Percentiles rank a stretch among this genome's conserved stretches.
Evolutionary conservation across 2,888 invertebrate species (phyloP).

Genomic region (Tanypteryx hageni): DNA sequence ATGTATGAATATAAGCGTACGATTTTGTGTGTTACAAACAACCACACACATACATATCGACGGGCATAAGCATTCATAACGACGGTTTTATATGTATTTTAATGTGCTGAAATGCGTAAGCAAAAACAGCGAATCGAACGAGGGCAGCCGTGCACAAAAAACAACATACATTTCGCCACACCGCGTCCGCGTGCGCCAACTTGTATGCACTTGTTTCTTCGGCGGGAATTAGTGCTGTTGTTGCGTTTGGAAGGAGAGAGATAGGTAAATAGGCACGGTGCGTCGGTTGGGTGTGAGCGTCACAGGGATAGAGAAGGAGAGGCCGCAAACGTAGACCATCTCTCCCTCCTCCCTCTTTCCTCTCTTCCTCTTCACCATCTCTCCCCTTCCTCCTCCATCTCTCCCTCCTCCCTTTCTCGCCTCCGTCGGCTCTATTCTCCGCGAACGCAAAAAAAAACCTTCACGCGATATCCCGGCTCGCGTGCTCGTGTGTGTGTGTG

Average conservation of each 20-base stretch:
- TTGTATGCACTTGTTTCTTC: constrained; percentile 1
- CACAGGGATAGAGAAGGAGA: too few relatives aligned
- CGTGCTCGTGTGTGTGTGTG: background rate
- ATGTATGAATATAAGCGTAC: too few relatives aligned
- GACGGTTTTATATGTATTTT: too few relatives aligned
- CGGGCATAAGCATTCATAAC: too few relatives aligned
- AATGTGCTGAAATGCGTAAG: too few relatives aligned
- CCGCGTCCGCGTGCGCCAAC: background rate
- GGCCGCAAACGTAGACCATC: too few relatives aligned
- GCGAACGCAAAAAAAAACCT: background rate
- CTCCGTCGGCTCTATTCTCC: background rate
- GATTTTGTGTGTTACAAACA: too few relatives aligned
- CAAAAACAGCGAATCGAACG: too few relatives aligned
- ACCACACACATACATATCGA: too few relatives aligned
- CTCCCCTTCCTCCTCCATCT: background rate
- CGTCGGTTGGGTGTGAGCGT: too few relatives aligned
- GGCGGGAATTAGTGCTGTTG: background rate
- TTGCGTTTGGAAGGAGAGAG: background rate
- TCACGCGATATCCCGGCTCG: background rate
- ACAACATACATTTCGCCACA: background rate
- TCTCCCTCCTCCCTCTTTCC: background rate
- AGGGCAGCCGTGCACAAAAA: background rate
- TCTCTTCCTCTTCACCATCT: background rate
- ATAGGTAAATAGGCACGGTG: background rate
- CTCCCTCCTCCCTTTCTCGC: background rate